These are phyloP conservation scores for Zaprionus davidi DNA, from an alignment of 1,140 invertebrate genomes.

Conservation along the genomic window DNA sequence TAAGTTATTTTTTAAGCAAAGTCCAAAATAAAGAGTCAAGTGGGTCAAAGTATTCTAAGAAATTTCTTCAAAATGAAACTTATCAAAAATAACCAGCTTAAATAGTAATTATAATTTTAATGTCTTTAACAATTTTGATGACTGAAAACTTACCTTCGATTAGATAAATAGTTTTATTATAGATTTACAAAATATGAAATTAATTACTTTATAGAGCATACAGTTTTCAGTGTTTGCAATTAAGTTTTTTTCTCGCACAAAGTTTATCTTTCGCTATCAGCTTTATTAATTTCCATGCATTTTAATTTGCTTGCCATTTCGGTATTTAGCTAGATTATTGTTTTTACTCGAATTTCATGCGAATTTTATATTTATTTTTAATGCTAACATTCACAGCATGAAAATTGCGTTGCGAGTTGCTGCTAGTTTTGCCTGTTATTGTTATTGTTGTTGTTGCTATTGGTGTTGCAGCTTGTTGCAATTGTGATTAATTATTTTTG, in stretches of 20 bases:
- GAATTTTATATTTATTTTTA: slow-evolving; percentile 10
- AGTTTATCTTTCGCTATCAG: not conserved
- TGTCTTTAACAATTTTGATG: too few species aligned
- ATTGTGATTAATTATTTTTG: slow-evolving; percentile 58
- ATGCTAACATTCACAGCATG: slow-evolving; percentile 39
- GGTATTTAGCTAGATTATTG: slow-evolving; percentile 13
- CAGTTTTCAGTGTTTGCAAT: not conserved
- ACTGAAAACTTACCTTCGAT: too few species aligned
- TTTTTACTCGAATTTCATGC: slow-evolving; percentile 3
- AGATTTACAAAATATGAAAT: too few species aligned
- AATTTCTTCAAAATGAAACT: too few species aligned
- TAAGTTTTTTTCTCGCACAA: not conserved
- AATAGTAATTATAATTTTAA: too few species aligned
- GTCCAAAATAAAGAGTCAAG: too few species aligned
- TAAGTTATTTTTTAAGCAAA: too few species aligned
- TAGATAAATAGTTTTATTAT: too few species aligned
- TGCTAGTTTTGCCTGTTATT: slow-evolving; percentile 14
- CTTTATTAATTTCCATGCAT: slow-evolving; percentile 23
- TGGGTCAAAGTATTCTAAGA: too few species aligned
- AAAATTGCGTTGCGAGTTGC: slow-evolving; percentile 28
- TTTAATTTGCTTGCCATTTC: slow-evolving; percentile 21
- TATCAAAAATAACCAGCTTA: too few species aligned
- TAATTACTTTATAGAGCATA: slow-evolving; percentile 1
- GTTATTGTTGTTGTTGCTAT: slow-evolving; percentile 23
- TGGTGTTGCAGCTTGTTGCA: slow-evolving; percentile 21